Percentiles rank a stretch among this genome's conserved stretches.
phyloP scores from a whole-genome alignment of 1,140 invertebrate genomes.

The Drosophila bifasciata region DNA sequence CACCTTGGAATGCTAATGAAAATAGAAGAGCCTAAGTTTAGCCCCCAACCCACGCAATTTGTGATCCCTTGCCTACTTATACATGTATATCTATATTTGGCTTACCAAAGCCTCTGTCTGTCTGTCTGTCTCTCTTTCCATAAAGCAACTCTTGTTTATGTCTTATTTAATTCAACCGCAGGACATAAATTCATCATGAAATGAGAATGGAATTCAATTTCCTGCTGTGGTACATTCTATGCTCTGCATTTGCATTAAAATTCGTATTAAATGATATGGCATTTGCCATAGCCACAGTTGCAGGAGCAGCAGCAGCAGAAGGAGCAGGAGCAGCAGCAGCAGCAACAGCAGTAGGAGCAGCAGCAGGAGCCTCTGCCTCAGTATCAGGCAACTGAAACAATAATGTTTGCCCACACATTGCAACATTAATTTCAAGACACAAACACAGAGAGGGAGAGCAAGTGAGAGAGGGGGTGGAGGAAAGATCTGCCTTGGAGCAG shows the following conservation, averaged over 20 bases:
- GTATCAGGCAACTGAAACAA: constrained; percentile 2
- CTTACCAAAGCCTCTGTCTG: constrained; percentile 1
- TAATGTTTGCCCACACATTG: constrained; percentile 34
- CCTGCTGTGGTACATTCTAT: constrained; percentile 27
- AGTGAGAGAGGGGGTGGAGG: background rate
- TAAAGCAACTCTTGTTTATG: constrained; percentile 51
- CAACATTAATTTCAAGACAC: constrained; percentile 23
- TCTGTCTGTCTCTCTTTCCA: constrained; percentile 3
- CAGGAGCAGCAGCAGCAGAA: background rate
- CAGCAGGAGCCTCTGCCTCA: no score
- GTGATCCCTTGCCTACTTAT: constrained; percentile 6
- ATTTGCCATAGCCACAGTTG: background rate
- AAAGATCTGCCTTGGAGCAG: constrained; percentile 3
- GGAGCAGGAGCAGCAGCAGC: no score
- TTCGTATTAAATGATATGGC: constrained; percentile 55
- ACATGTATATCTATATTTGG: constrained; percentile 35
- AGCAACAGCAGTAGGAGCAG: no score
- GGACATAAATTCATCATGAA: constrained; percentile 54
- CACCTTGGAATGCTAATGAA: constrained; percentile 42
- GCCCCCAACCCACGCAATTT: constrained; percentile 2
- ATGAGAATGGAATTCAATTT: constrained; percentile 57
- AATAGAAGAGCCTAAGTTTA: constrained; percentile 28
- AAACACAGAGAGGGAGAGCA: no score
- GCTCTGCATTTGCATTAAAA: constrained; percentile 47
- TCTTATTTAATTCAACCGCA: constrained; percentile 58